Percentiles rank a stretch among this genome's conserved stretches.
These are phyloP conservation scores for Marmota monax DNA, from an alignment of 2,113 vertebrate genomes.

Conservation along the genomic window DNA sequence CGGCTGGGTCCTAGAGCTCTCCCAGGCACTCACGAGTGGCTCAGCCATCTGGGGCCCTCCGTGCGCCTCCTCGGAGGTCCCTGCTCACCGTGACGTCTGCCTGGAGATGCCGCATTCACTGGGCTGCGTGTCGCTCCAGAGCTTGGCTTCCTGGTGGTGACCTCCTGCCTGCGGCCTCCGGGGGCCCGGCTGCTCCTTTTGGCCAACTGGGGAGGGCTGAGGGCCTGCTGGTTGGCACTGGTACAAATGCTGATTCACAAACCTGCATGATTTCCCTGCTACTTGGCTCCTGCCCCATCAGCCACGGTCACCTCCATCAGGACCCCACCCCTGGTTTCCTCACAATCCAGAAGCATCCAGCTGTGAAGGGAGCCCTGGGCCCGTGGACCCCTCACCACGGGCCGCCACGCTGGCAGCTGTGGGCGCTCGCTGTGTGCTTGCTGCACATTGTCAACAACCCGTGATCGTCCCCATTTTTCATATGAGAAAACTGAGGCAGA, in stretches of 20 bases:
- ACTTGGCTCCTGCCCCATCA: too few species aligned
- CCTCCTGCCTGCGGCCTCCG: background rate
- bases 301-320: too few species aligned
- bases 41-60: background rate
- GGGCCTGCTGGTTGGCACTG: background rate
- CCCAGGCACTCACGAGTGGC: too few species aligned
- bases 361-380: background rate
- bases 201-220: background rate
- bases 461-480: background rate
- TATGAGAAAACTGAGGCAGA: background rate
- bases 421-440: background rate
- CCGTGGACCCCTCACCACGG: background rate
- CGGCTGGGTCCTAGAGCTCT: background rate
- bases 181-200: background rate
- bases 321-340: too few species aligned
- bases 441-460: background rate
- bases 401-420: background rate
- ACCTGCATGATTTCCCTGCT: too few species aligned
- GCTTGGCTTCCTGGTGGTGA: background rate
- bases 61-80: accelerated
- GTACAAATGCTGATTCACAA: background rate
- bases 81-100: background rate
- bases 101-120: background rate
- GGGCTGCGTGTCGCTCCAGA: background rate
- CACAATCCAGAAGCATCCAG: background rate